phyloP scores from a whole-genome alignment of 2,113 vertebrate genomes.

The Ciconia stormi region DNA sequence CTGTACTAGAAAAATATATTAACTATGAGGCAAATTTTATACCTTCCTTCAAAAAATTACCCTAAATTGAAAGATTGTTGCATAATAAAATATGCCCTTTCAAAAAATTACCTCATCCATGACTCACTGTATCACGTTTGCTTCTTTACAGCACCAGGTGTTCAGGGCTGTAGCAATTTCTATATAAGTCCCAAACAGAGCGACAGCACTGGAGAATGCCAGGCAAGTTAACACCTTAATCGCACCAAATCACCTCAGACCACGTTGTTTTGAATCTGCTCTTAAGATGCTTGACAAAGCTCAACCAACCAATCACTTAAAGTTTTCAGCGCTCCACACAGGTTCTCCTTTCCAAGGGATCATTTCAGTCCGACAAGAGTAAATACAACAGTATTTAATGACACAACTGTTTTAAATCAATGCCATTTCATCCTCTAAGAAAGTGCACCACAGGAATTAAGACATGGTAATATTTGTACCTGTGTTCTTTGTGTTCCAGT shows the following conservation, averaged over 20 bases:
- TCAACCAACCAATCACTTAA: background rate
- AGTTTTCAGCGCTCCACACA: background rate
- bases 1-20: background rate
- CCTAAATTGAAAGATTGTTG: background rate
- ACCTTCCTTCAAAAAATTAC: background rate
- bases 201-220: background rate
- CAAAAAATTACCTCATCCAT: background rate
- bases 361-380: background rate
- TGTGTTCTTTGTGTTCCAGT: slow-evolving; percentile 98
- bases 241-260: background rate
- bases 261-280: background rate
- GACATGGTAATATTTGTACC: slow-evolving; percentile 74
- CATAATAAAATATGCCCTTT: background rate
- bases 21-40: background rate
- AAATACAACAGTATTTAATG: background rate
- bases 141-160: background rate
- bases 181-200: background rate
- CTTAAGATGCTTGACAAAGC: background rate
- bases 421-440: background rate
- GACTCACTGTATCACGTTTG: background rate
- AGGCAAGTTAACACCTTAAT: background rate
- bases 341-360: background rate
- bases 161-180: background rate
- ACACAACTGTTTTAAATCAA: background rate
- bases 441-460: background rate